These are phyloP conservation scores for Dendroctonus valens DNA, from an alignment of 1,140 invertebrate genomes.

Conservation along the genomic window DNA sequence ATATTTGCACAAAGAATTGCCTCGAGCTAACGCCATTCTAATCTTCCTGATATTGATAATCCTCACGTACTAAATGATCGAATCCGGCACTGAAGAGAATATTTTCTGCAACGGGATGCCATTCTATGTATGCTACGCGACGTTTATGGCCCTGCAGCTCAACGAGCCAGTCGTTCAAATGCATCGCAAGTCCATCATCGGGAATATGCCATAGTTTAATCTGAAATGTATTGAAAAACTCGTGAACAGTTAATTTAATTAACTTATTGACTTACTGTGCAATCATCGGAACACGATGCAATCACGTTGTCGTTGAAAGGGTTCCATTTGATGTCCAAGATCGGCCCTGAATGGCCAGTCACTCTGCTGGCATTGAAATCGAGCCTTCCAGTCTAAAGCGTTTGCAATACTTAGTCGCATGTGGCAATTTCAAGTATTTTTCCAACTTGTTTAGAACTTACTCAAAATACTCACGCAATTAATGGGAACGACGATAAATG, in stretches of 20 bases:
- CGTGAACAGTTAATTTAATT: neutral
- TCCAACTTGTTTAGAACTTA: no score
- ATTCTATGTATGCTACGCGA: constrained; percentile 83
- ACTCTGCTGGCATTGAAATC: constrained; percentile 77
- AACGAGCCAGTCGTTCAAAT: constrained; percentile 80
- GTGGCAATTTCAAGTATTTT: neutral
- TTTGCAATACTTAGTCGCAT: no score
- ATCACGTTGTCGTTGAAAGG: constrained; percentile 94
- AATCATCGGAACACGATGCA: constrained; percentile 92
- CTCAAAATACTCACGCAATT: constrained; percentile 67
- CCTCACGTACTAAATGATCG: constrained; percentile 68
- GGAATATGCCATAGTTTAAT: constrained; percentile 90
- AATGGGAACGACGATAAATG: constrained; percentile 87
- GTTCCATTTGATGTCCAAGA: constrained; percentile 87
- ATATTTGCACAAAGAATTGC: no score
- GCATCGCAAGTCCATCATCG: constrained; percentile 77
- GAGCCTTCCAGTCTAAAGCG: constrained; percentile 66
- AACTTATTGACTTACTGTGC: constrained; percentile 67
- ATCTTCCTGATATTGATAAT: constrained; percentile 1
- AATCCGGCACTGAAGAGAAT: constrained; percentile 85
- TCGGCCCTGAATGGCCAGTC: constrained; percentile 78
- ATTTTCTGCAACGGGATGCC: constrained; percentile 94
- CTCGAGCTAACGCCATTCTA: no score
- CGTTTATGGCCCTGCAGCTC: constrained; percentile 86
- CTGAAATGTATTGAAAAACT: constrained; percentile 51